These are phyloP conservation scores for Danionella dracula DNA, from an alignment of 2,797 vertebrate species.

Conservation along the genomic window DNA sequence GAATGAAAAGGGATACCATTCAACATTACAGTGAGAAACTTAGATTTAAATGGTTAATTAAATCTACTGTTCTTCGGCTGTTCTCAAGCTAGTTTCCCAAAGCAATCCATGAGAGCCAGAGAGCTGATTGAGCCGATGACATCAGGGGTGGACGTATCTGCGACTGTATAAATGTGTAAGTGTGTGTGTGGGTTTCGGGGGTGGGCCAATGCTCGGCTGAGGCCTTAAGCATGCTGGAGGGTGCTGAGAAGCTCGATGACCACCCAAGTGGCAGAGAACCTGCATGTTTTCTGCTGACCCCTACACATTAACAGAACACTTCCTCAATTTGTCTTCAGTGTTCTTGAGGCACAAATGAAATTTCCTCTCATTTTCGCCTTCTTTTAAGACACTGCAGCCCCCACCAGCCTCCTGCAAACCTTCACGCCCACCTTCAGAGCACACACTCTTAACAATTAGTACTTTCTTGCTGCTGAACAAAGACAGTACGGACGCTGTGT, in stretches of 20 bases:
- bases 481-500: constrained; percentile 54
- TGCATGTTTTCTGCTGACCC: constrained; percentile 83
- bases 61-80: too few species aligned
- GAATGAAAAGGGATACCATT: too few species aligned
- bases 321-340: constrained; percentile 92
- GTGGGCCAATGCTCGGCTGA: constrained; percentile 49
- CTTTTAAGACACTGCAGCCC: constrained; percentile 63
- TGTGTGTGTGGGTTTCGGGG: constrained; percentile 35
- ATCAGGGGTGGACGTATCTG: constrained; percentile 32
- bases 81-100: too few species aligned
- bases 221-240: constrained; percentile 72
- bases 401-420: constrained; percentile 43
- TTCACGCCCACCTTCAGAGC: constrained; percentile 48
- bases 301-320: constrained; percentile 87
- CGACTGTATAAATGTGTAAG: constrained; percentile 38
- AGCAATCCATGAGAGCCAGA: neutral
- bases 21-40: too few species aligned
- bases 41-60: too few species aligned
- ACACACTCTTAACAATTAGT: constrained; percentile 57
- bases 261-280: constrained; percentile 85
- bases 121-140: constrained; percentile 31
- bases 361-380: constrained; percentile 74
- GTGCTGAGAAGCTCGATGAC: constrained; percentile 60
- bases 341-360: constrained; percentile 87
- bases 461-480: constrained; percentile 66